Evolutionary conservation across 2,797 vertebrate species (phyloP), one percentile per base, ranked within the genome.

Genomic region (Cirrhinus molitorella): DNA sequence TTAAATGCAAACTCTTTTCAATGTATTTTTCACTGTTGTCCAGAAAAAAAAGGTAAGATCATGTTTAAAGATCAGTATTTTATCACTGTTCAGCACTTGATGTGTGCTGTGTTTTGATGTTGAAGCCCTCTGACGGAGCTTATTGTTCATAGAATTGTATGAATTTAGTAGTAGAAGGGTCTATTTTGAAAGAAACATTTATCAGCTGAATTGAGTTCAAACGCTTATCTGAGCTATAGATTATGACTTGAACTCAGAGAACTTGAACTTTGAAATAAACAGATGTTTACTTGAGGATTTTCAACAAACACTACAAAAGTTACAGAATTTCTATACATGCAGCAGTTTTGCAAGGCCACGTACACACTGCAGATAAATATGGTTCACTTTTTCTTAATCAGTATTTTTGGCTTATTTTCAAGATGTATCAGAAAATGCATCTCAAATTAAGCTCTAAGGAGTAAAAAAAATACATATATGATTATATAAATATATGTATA

Each of bases 21-120:
- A 92, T 91, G 93, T 77, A 82, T 92, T 95, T 89, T 92, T 88
- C 86, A 87, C 89, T 90, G 91, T 93, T 92, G 92, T 94, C 93
- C 88, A 70, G 37, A 89, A 87, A 90, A 91, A 83, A 79, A 87
- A 25, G 57, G 85, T 88, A 87, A 80, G 75, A 83, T 81, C 70
- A 47, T 68, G 79, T 91, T 91, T 90, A 85, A 88, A 91, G 85
- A 89, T 87, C 83, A 90, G 91, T 89, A 89, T 94, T 92, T 92
- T 88, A 92, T 94, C 92, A 92, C 93, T 94, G 86, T 88, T 80
- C 85, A 80, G 87, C 87, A 88, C 80, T 77, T 43, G 11, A 16
- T 25, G 43, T 47, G 93, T 95, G 93, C 92, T 92, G 93, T 89
- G 88, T 86, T 90, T 90, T 84, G 85, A 90, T 89, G 93, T 94